These are phyloP conservation scores for Hycleus phaleratus DNA, from an alignment of 1,140 invertebrate genomes.

Conservation along the genomic window DNA sequence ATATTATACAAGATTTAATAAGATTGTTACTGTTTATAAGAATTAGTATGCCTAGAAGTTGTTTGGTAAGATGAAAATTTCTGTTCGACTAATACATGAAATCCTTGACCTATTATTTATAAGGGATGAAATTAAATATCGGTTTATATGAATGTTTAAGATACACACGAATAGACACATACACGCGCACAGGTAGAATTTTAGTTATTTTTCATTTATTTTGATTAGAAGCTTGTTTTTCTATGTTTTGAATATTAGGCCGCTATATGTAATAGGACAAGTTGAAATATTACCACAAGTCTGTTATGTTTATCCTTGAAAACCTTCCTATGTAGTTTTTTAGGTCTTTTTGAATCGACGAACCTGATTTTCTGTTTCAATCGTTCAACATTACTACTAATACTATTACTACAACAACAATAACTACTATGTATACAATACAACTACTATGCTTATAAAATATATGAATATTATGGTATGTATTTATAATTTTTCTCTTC, in stretches of 20 bases:
- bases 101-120: slow-evolving; percentile 11
- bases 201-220: not conserved
- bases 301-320: slow-evolving; percentile 8
- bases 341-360: slow-evolving; percentile 1
- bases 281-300: not conserved
- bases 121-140: slow-evolving; percentile 4
- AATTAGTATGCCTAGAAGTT: no score
- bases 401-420: no score
- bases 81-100: not conserved
- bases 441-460: no score
- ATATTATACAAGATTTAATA: no score
- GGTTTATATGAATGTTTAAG: slow-evolving; percentile 1
- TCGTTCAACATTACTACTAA: no score
- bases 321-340: slow-evolving; percentile 4
- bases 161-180: not conserved
- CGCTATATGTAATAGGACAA: not conserved
- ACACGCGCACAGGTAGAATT: no score
- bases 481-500: no score
- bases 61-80: no score
- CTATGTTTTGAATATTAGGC: slow-evolving; percentile 1
- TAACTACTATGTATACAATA: no score
- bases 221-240: slow-evolving; percentile 4
- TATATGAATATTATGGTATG: no score
- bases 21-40: no score
- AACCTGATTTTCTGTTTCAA: slow-evolving; percentile 4